Base-by-base conservation (phyloP, 2,113 vertebrate genomes). In the Myotis brandtii region DNA sequence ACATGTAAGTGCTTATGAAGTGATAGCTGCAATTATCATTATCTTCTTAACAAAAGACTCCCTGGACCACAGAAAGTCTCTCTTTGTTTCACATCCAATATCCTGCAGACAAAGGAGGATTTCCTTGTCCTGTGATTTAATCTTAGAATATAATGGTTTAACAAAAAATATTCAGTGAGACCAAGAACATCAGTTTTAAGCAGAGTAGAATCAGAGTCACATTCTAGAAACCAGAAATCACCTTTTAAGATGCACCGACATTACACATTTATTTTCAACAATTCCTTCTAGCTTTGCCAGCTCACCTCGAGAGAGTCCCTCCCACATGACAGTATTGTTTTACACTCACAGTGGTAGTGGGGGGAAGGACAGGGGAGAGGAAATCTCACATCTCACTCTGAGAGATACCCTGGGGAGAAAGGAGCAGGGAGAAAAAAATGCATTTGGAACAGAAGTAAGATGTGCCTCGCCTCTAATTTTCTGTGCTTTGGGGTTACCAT, bases 101-200 rank as follows among this genome's bases (percentile, higher is more conserved):
- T 25, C 43, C 32, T 72, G 16, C 18, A 73, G n/a, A 76, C 37
- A 86, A 37, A 75, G 34, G 37, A 67, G 6, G 54, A 9, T 52
- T 95, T 87, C 6, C 2, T 85, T 37, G 14, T 43, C 56, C 37
- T 81, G 25, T 77, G 34, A 89, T 82, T 79, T 91, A 88, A 85
- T 67, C 25, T 92, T 80, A 83, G 87, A 95, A 76, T 76, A 64
- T 7, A 75, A 81, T 2, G 9, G 62, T 69, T 69, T 94, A 64
- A 76, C 48, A 80, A 80, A 80, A 80, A 84, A 32, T 64, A 54
- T 66, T 13, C 56, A 27, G 40, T n/a, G 27, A 67, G 23, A 66
- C 48, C 62, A 93, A 84, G 72, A 90, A 37, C 13, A 79, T 79
- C 34, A 40, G 32, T 87, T 86, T 84, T 88, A 37, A 66, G 43